Evolutionary conservation across 2,888 invertebrate genomes (phyloP), one percentile per base, ranked within the genome.

Genomic region (Amblyteles armatorius): DNA sequence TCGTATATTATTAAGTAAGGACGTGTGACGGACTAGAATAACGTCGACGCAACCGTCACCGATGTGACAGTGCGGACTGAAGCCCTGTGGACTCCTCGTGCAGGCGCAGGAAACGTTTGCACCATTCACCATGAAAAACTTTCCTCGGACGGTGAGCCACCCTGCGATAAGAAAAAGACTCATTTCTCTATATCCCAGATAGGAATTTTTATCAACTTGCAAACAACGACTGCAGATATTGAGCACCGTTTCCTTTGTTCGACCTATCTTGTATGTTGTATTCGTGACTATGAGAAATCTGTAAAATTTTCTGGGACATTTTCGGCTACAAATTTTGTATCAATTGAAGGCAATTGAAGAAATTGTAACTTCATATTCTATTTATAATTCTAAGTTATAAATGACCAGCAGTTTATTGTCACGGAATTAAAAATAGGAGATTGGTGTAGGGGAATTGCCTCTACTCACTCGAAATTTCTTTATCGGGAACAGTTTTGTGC

Each of bases 21-120:
- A 96, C 26, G 97, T 97, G 90, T 97, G 96, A 65, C 95, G 95
- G 52, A 97, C 96, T 57, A 98, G 93, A 86, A 97, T 96, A 87
- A 98, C 94, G 94, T 98, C 97, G 83, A 97, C 94, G 91, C 96
- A 96, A 40, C 98, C 98, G 93, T 98, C 97, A 0, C 97, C 97
- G 55, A 97, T 94, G 93, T 98, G 97, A 92, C 96, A 96, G 89
- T 95, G 96, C 0, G 97, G 97, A 65, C 97, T 96, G 89, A 97
- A 96, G 67, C 98, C 98, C 90, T 96, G 95, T 0, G 97, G 97
- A 90, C 96, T 96, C 86, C 96, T 95, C 22, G 95, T 95, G 92
- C 97, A 97, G 36, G 96, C 96, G 92, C 97, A 97, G 57, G 96
- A 96, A 68, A 97, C 96, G 90, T 97, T 97, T 29, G 97, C 96